Conservation (phyloP, 2,113 vertebrate genomes). For the Oryzias curvinotus region DNA sequence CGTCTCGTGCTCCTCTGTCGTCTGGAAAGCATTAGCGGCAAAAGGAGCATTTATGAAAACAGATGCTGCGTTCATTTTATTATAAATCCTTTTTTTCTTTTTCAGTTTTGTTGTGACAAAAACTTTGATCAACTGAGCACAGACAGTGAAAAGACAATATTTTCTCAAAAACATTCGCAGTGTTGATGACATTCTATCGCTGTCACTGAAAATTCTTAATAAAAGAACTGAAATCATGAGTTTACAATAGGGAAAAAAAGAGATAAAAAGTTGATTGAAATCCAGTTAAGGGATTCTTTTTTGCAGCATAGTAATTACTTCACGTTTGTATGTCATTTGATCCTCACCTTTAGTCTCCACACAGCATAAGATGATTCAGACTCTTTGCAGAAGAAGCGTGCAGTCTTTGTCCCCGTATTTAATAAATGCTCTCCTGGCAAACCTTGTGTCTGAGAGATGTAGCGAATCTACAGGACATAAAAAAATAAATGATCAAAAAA, state of each 20-base stretch:
- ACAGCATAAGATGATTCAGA: constrained; percentile 86
- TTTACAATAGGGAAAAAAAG: background rate
- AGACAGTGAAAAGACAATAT: background rate
- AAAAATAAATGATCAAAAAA: background rate
- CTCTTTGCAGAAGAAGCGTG: constrained; percentile 87
- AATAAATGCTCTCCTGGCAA: constrained; percentile 91
- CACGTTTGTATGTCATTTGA: background rate
- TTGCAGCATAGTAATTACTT: no score
- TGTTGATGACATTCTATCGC: background rate
- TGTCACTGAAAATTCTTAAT: background rate
- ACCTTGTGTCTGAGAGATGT: constrained; percentile 99
- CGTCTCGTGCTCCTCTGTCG: constrained; percentile 94
- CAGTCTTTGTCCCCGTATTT: constrained; percentile 93
- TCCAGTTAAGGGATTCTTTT: background rate
- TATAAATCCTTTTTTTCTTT: background rate
- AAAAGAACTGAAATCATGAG: background rate
- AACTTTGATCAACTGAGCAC: background rate
- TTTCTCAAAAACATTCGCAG: background rate
- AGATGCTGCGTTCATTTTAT: background rate
- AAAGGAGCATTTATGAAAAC: background rate
- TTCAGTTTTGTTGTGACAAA: background rate
- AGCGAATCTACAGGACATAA: constrained; percentile 86
- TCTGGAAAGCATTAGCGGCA: constrained; percentile 72
- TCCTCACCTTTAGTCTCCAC: constrained; percentile 95
- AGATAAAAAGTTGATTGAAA: background rate